Base-by-base conservation (phyloP, 2,113 vertebrate genomes). In the Mormyrus iriodes region DNA sequence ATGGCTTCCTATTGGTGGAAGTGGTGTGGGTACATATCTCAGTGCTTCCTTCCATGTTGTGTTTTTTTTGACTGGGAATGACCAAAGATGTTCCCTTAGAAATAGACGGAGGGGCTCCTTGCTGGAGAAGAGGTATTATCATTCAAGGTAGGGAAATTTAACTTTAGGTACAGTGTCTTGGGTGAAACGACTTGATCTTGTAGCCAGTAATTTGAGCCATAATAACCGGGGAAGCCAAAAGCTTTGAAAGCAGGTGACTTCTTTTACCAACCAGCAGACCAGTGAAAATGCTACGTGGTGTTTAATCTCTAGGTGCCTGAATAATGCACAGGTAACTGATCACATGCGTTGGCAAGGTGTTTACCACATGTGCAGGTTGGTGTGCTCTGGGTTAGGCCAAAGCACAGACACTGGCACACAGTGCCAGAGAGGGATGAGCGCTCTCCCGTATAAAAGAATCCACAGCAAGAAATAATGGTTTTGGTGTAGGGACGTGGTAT, bases 1-100 rank as follows among this genome's bases (percentile, higher is more conserved):
- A 39, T 65, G 51, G 31, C 31, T 88, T 83, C 49, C 88, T 39
- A 53, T 88, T 82, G 88, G 88, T 82, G 69, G 73, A 82, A 88
- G 31, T n/a, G 31, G 31, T 46, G 46, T 49, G 19, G 73, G 73
- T 21, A 13, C 49, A 42, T 83, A n/a, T 82, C n/a, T 39, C 21
- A 52, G 35, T 44, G 19, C 39, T 88, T 82, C 88, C 49, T 88
- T 52, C 48, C 61, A 76, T 35, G 5, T n/a, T 76, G 52, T 3
- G 52, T 24, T 53, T 27, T 49, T 65, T 65, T 88, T 73, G 12
- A 4, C 27, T 88, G 42, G 39, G 46, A 82, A 53, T 53, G 8
- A 12, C 6, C 53, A 61, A 6, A 27, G 17, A 88, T 24, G 48
- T 21, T 79, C 46, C 24, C 19, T 79, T 52, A 79, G 31, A 88